Evolutionary conservation across 2,888 invertebrate species (phyloP), one percentile per base, ranked within the genome.

Genomic region (Tanytarsus gracilentus): DNA sequence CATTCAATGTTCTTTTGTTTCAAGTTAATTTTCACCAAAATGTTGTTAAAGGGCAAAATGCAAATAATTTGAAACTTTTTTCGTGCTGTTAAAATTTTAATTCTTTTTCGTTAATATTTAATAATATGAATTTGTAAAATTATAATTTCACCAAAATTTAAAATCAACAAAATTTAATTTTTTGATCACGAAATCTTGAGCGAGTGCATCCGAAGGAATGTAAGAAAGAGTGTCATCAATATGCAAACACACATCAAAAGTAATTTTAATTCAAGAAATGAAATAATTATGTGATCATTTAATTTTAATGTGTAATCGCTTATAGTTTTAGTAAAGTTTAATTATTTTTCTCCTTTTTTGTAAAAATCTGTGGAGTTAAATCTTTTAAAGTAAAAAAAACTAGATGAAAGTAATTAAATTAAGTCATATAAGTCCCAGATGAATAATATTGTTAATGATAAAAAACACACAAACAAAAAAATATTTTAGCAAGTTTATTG

Each of bases 211-310:
- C n/a, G n/a, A n/a, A n/a, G n/a, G n/a, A n/a, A n/a, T n/a, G n/a
- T n/a, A n/a, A n/a, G n/a, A n/a, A n/a, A n/a, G n/a, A n/a, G n/a
- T n/a, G n/a, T n/a, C n/a, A n/a, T n/a, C n/a, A n/a, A n/a, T n/a
- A n/a, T n/a, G n/a, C n/a, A n/a, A n/a, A n/a, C n/a, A n/a, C n/a
- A n/a, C n/a, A n/a, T n/a, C 16, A 14, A 14, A 36, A 14, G 16
- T 36, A 40, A 14, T 40, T 40, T 4, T 14, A 40, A 44, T 2
- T 1, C 3, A 30, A 30, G 16, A 36, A 36, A 36, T 36, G 36
- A 36, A 36, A 36, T 14, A n/a, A 36, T 36, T 36, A 36, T 36
- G 36, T 36, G 44, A 21, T 44, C 14, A 44, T 44, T 44, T 44
- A 18, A 44, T 16, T 44, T 16, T 21, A 44, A 44, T 44, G 16